Percentiles rank a stretch among this genome's conserved stretches.
Evolutionary conservation across 2,888 invertebrate genomes (phyloP).

Genomic region (Polyommatus icarus): DNA sequence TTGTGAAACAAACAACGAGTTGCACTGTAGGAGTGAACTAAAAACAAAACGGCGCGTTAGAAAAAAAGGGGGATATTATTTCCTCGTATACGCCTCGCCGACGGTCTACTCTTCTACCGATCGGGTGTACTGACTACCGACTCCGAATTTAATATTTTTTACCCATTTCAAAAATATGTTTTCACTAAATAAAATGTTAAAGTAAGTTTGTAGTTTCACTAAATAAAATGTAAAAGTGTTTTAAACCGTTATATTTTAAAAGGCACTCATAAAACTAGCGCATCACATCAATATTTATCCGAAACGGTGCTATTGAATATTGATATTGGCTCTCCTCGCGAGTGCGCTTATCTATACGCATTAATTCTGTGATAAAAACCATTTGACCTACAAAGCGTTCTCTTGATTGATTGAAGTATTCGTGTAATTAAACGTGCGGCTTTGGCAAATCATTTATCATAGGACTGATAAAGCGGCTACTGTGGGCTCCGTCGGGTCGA

Average conservation of each 20-base stretch:
- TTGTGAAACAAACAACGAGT: too few relatives aligned
- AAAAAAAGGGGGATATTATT: too few relatives aligned
- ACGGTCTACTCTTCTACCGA: too few relatives aligned
- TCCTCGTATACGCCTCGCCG: too few relatives aligned
- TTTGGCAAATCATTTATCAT: constrained; percentile 26
- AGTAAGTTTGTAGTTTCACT: too few relatives aligned
- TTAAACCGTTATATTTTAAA: neutral
- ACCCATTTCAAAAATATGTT: too few relatives aligned
- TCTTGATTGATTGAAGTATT: constrained; percentile 24
- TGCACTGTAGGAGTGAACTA: too few relatives aligned
- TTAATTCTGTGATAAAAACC: neutral
- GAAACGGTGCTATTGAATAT: neutral
- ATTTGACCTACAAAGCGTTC: constrained; percentile 21
- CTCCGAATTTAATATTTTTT: too few relatives aligned
- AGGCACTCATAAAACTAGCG: neutral
- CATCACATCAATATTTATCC: constrained; percentile 9
- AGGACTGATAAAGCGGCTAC: constrained; percentile 8
- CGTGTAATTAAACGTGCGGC: constrained; percentile 28
- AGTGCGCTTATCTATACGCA: constrained; percentile 1
- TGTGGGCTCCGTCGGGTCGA: neutral
- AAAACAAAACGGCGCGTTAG: too few relatives aligned
- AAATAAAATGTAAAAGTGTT: neutral
- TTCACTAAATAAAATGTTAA: too few relatives aligned
- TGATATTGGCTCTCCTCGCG: neutral
- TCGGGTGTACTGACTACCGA: too few relatives aligned